Evolutionary conservation across 2,113 vertebrate species (phyloP).

Genomic region (Heterotis niloticus): DNA sequence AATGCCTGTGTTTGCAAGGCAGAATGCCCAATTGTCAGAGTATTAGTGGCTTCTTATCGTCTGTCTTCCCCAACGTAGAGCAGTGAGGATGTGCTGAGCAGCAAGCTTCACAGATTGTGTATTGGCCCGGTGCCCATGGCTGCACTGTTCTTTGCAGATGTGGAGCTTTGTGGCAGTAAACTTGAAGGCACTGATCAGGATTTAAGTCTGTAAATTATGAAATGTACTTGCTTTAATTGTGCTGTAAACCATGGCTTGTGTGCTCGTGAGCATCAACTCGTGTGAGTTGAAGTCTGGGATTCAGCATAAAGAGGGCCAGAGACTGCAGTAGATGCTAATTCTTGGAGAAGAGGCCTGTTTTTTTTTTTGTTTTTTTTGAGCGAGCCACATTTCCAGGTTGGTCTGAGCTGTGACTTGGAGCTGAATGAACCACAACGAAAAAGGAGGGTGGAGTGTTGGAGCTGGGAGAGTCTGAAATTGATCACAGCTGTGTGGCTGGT

Average conservation of each 20-base stretch:
- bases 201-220: no score
- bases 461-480: slow-evolving; percentile 21
- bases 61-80: background rate
- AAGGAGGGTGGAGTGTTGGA: background rate
- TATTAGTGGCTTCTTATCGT: background rate
- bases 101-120: background rate
- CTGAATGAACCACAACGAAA: background rate
- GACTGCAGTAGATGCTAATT: no score
- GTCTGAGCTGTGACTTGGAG: slow-evolving; percentile 10
- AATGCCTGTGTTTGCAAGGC: slow-evolving; percentile 43
- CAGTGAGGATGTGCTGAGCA: background rate
- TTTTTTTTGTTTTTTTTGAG: slow-evolving; percentile 2
- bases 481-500: slow-evolving; percentile 28
- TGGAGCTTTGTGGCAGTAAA: no score
- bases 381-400: background rate
- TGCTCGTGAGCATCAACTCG: no score
- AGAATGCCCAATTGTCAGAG: slow-evolving; percentile 29
- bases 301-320: no score
- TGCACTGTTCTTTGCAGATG: no score
- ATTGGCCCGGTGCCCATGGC: no score
- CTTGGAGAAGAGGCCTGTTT: background rate
- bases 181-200: no score
- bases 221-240: no score
- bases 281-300: no score
- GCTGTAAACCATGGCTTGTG: no score